A percentile compares a stretch with the other conserved stretches of the same genome.
These are phyloP conservation scores for Macropus fuliginosus DNA, from an alignment of 2,797 vertebrate genomes.

Conservation along the genomic window DNA sequence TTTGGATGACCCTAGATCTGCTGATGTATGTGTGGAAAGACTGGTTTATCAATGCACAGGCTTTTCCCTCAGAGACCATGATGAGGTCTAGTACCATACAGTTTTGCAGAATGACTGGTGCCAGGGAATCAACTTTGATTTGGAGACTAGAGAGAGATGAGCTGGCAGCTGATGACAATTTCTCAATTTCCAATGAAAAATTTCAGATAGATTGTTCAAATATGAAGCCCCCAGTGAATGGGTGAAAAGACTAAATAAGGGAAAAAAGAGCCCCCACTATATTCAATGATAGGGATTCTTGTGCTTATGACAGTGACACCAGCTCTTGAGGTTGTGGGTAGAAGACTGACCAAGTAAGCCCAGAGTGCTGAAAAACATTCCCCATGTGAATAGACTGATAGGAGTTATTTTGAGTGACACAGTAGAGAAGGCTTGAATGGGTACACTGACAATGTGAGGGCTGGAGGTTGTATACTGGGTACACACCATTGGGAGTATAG, in stretches of 20 bases:
- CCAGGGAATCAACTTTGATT: background rate
- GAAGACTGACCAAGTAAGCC: background rate
- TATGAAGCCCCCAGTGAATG: background rate
- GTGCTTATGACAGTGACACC: background rate
- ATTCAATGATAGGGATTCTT: background rate
- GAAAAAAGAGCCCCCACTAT: background rate
- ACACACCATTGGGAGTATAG: background rate
- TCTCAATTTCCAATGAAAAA: background rate
- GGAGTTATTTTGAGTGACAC: background rate
- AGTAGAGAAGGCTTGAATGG: background rate
- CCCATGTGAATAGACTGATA: background rate
- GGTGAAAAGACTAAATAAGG: background rate
- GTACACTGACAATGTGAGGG: background rate
- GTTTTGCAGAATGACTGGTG: background rate
- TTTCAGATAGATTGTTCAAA: background rate
- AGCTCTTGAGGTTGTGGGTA: background rate
- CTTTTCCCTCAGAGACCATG: background rate
- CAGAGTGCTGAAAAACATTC: background rate
- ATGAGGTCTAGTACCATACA: background rate
- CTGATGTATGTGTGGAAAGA: background rate
- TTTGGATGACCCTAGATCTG: background rate
- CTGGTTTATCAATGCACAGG: background rate
- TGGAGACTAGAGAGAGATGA: background rate
- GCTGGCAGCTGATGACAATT: background rate
- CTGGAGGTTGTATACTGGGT: background rate